Base-by-base conservation (phyloP, 2,888 invertebrate species). In the Sericinus montela region DNA sequence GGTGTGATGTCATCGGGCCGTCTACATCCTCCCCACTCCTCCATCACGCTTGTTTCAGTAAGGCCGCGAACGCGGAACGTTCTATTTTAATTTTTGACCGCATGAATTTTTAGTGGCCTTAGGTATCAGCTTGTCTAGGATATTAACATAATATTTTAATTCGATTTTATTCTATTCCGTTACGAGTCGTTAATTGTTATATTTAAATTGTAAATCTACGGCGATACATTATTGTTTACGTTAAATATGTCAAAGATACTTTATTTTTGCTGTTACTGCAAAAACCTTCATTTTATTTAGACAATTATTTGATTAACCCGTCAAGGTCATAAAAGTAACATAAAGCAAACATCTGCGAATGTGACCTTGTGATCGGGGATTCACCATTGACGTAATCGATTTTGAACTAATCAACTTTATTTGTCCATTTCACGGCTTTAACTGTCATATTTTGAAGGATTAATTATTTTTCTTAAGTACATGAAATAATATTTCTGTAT, bases 1-100 rank as follows among this genome's bases (percentile, higher is more conserved):
- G 45, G 40, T 80, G 85, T 87, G 87, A 87, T 86, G 86, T 87
- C 87, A 87, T 85, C 84, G 72, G 52, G 63, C 68, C 75, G 79
- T 75, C 78, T 77, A 70, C 63, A 61, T 58, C 65, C 70, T n/a
- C 71, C 61, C 72, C 66, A 72, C 67, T 65, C 63, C 58, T 62
- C 48, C 56, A 48, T 60, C 61, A 66, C 69, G 64, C 54, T 53
- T 54, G 60, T 54, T 64, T 60, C 65, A 55, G 66, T 79, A 80
- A 81, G 78, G 80, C 79, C 80, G 77, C 78, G 78, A 69, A 78
- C 75, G 75, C 75, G 76, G 72, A 81, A 76, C 73, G 69, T 65
- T 76, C 84, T 85, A 84, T 83, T 82, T 69, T 77, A 76, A 69
- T 70, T 69, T 72, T 74, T 71, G 59, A 60, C 59, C 57, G 56